Evolutionary conservation across 1,140 invertebrate genomes (phyloP), one percentile per base, ranked within the genome.

Genomic region (Sitophilus oryzae): DNA sequence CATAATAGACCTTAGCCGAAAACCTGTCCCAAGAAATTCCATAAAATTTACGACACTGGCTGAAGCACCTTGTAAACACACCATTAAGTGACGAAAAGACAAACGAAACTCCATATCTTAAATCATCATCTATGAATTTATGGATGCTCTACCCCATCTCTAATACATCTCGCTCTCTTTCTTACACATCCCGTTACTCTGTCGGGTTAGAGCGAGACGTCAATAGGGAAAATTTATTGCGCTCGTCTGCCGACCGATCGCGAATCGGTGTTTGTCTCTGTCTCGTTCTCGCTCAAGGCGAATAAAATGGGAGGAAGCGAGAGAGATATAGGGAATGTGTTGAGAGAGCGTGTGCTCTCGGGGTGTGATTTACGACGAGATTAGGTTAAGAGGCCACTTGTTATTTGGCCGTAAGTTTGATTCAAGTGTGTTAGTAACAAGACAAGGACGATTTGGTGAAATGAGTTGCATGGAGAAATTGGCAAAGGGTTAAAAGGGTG

Each of bases 311-410:
- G 38, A 40, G 5, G 59, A 59, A 59, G 59, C 5, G 5, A 14
- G 14, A 40, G 19, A 40, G 38, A 14, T 15, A 8, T 15, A 14
- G 38, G 14, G 14, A 5, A 8, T 15, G 38, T 40, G 14, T 8
- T 40, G 19, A 40, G 19, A 14, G 38, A 45, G 62, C 58, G 56
- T 62, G 61, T 58, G 45, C 57, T 56, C 46, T 37, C 59, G 63
- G 67, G 67, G 67, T 67, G 67, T 69, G n/a, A 40, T 15, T 69
- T 30, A 67, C 59, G 62, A 61, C 59, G 59, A 66, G 67, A 69
- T 69, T 69, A 69, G 66, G 65, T 65, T 65, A 61, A 68, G 66
- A 70, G 64, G 65, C 68, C 66, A 70, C 68, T 68, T 67, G 68
- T 70, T 70, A 68, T 70, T 67, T 64, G 60, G 65, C 64, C 68